These are phyloP conservation scores for Vireo altiloquus DNA, from an alignment of 2,113 vertebrate species.

Conservation along the genomic window DNA sequence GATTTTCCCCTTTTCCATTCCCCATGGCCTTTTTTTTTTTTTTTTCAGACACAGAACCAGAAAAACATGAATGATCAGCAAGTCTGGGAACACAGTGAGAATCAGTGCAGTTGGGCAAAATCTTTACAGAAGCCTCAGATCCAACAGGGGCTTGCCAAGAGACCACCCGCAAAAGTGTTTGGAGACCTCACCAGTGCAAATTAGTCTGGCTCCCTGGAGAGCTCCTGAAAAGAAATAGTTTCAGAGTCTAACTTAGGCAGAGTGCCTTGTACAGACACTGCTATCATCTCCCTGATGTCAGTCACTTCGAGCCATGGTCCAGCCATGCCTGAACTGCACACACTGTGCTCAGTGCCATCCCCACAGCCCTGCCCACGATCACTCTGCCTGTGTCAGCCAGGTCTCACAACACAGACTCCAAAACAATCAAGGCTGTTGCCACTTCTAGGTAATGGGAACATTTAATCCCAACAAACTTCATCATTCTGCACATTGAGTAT, in stretches of 20 bases:
- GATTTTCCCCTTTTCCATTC: constrained; percentile 45
- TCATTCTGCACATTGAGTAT: background rate
- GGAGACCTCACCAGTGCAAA: background rate
- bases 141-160: background rate
- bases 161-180: background rate
- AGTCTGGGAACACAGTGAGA: background rate
- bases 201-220: background rate
- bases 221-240: background rate
- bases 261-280: background rate
- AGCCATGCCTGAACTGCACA: background rate
- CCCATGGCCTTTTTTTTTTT: background rate
- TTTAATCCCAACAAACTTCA: background rate
- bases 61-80: constrained; percentile 22
- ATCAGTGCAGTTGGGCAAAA: background rate
- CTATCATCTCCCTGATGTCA: background rate
- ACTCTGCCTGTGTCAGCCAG: background rate
- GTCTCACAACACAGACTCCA: background rate
- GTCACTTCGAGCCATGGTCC: background rate
- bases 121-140: background rate
- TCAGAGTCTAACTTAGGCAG: background rate
- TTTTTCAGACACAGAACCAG: background rate
- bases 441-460: background rate
- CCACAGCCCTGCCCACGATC: rapidly evolving
- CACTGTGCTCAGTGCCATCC: background rate
- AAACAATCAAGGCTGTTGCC: background rate